A percentile compares a stretch with the other conserved stretches of the same genome.
phyloP scores from a whole-genome alignment of 2,113 vertebrate species.

The Rutilus rutilus region DNA sequence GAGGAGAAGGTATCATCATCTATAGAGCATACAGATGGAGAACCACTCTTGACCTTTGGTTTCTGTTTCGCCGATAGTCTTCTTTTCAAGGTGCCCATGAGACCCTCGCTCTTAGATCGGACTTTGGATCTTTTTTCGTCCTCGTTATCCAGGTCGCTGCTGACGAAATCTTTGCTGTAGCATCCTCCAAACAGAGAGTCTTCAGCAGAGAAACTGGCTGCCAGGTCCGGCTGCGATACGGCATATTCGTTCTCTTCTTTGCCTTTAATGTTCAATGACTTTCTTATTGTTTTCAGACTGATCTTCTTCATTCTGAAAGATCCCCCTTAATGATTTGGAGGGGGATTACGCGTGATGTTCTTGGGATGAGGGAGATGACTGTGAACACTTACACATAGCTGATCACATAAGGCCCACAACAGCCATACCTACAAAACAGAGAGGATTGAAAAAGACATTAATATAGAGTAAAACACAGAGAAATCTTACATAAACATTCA shows the following conservation, averaged over 20 bases:
- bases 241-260: conserved; percentile 96
- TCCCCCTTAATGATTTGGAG: conserved; percentile 34
- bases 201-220: conserved; percentile 89
- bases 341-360: conserved; percentile 37
- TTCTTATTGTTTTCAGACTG: conserved; percentile 97
- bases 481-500: neutral
- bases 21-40: conserved; percentile 79
- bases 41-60: conserved; percentile 86
- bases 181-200: conserved; percentile 92
- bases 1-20: conserved; percentile 93
- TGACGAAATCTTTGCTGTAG: conserved; percentile 68
- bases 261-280: conserved; percentile 97
- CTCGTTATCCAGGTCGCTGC: conserved; percentile 52
- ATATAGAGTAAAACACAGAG: neutral
- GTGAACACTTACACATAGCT: conserved; percentile 44
- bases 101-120: conserved; percentile 89
- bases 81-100: conserved; percentile 96
- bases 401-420: conserved; percentile 18
- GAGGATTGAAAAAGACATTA: neutral
- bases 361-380: conserved; percentile 38
- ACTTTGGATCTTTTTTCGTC: conserved; percentile 88
- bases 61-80: conserved; percentile 95
- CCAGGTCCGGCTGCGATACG: conserved; percentile 88
- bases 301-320: conserved; percentile 95
- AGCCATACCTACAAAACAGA: conserved; percentile 38